Base-by-base conservation (phyloP, 2,113 vertebrate species). In the Notothenia rossii region DNA sequence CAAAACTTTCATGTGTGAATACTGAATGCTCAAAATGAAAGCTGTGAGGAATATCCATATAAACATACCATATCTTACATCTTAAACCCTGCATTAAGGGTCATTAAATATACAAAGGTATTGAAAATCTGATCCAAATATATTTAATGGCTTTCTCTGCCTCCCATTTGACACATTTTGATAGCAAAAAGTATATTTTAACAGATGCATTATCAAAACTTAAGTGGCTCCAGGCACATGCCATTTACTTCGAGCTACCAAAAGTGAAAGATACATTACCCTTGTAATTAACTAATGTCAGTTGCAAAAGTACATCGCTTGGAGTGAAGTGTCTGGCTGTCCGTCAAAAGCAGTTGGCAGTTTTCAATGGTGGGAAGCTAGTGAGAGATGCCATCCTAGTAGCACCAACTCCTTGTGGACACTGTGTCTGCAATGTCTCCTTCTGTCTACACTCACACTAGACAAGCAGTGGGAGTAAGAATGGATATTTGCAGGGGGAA, bases 401-500 rank as follows among this genome's bases (percentile, higher is more conserved):
- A 25, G 64, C 50, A 63, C 11, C 15, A 46, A 22, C n/a, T 73
- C 56, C 56, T 43, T 56, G 49, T 68, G 75, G 62, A 56, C 36
- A n/a, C 69, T n/a, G 22, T 68, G 49, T 56, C 76, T 64, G 29
- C 53, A 13, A 22, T 8, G 51, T 62, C 75, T 68, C 11, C 25
- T 46, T 49, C 55, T 67, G 49, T 67, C 55, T 56, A 56, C 69
- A 50, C 56, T 63, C 75, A 77, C 69, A 68, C 43, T 7, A 17
- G 43, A 68, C 11, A 50, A 65, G 65, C 69, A 56, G 68, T 54
- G 14, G 36, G 46, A 62, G 36, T 40, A 40, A 40, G 5, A 40
- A 40, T 40, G 36, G 36, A 40, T 40, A 40, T 67, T 61, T 55
- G 22, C 54, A 48, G 3, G 56, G 36, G 50, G 49, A 72, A 60